phyloP scores from a whole-genome alignment of 2,797 vertebrate species.

The Balearica regulorum region DNA sequence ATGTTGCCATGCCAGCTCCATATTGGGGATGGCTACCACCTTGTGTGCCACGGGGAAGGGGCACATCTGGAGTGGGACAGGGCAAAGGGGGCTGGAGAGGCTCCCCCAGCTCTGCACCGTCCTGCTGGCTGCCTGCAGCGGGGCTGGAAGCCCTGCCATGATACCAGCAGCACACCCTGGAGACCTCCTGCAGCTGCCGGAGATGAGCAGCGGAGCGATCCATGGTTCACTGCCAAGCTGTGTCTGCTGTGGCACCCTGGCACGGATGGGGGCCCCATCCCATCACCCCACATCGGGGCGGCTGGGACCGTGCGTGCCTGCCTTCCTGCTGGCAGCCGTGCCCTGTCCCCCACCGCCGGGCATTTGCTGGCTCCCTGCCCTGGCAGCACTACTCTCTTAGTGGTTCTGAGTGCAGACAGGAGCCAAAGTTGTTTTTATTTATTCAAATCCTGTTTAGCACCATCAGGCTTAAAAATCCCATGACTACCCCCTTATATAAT shows the following conservation, averaged over 20 bases:
- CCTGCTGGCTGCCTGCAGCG: neutral
- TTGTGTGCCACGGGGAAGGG: rapidly evolving
- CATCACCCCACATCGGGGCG: rapidly evolving
- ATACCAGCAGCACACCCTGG: rapidly evolving
- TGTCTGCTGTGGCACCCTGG: neutral
- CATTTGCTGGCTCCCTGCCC: neutral
- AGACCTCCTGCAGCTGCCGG: rapidly evolving
- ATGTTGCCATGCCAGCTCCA: neutral
- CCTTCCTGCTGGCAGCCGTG: neutral
- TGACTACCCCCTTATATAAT: neutral
- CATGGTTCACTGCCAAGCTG: neutral
- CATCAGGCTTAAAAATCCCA: neutral
- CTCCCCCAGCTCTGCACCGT: neutral
- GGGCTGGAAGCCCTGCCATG: neutral
- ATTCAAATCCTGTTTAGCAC: neutral
- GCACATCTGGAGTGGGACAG: too few species aligned
- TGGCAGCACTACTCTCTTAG: rapidly evolving
- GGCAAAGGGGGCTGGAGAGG: neutral
- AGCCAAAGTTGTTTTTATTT: neutral
- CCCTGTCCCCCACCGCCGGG: rapidly evolving
- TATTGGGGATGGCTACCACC: neutral
- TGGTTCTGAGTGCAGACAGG: neutral
- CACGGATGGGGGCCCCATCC: neutral
- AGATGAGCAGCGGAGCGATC: rapidly evolving
- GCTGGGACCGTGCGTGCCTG: neutral